These are phyloP conservation scores for Diabrotica virgifera DNA, from an alignment of 1,140 invertebrate species.

Conservation along the genomic window DNA sequence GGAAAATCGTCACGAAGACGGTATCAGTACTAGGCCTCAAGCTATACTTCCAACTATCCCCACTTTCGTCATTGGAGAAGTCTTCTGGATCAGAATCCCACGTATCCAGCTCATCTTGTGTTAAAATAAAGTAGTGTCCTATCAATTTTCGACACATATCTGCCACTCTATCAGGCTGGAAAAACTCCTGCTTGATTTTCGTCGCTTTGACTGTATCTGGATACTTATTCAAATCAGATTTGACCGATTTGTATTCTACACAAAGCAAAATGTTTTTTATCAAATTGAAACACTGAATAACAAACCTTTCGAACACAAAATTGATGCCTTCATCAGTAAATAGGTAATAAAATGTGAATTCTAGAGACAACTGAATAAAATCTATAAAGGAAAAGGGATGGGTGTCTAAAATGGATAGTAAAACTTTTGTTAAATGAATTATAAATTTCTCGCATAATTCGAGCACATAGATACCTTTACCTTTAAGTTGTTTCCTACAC, in stretches of 20 bases:
- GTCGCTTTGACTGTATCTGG: constrained; percentile 57
- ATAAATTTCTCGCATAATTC: constrained; percentile 77
- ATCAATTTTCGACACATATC: constrained; percentile 83
- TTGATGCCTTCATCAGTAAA: constrained; percentile 76
- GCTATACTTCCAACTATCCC: constrained; percentile 90
- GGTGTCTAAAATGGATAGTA: constrained; percentile 68
- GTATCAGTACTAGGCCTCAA: constrained; percentile 83
- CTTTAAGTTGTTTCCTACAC: constrained; percentile 67
- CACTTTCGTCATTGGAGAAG: constrained; percentile 82
- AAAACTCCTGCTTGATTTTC: constrained; percentile 69
- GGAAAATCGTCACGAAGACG: constrained; percentile 80
- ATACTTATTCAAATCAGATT: constrained; percentile 56
- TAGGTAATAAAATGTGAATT: constrained; percentile 80
- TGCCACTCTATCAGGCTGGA: constrained; percentile 63
- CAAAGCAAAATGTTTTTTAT: constrained; percentile 80
- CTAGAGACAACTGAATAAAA: constrained; percentile 73
- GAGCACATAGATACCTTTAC: constrained; percentile 58
- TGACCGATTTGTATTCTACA: constrained; percentile 67
- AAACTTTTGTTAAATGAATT: constrained; percentile 74
- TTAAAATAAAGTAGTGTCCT: constrained; percentile 84
- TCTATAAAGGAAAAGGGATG: constrained; percentile 78
- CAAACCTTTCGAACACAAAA: constrained; percentile 78
- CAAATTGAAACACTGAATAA: constrained; percentile 85
- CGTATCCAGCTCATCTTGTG: constrained; percentile 75
- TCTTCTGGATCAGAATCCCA: constrained; percentile 90